These are phyloP conservation scores for Cheilosia scutellata DNA, from an alignment of 2,888 invertebrate genomes.

Conservation along the genomic window DNA sequence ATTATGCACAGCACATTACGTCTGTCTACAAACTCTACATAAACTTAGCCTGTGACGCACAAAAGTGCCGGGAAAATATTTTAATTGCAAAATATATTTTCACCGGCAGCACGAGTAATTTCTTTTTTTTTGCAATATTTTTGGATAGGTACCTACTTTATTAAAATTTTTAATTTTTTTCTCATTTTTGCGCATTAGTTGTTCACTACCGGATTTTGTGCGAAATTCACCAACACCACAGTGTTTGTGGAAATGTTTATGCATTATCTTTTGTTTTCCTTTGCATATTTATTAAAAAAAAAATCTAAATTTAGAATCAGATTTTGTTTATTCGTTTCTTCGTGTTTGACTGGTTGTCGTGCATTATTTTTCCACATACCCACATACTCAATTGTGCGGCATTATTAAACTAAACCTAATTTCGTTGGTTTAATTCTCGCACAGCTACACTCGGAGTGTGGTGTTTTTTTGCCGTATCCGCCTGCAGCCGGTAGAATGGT, in stretches of 20 bases:
- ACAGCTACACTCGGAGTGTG: neutral
- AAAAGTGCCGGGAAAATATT: too few relatives aligned
- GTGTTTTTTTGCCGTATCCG: neutral
- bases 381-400: neutral
- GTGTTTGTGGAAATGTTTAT: slow-evolving; percentile 16
- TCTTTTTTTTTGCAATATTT: neutral
- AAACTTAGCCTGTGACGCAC: too few relatives aligned
- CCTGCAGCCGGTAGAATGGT: slow-evolving; percentile 32
- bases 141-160: neutral
- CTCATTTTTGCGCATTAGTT: slow-evolving; percentile 55
- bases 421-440: slow-evolving; percentile 43
- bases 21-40: too few relatives aligned
- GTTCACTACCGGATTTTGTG: neutral
- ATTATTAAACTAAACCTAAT: slow-evolving; percentile 35
- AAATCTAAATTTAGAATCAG: slow-evolving; percentile 25
- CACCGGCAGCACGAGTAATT: slow-evolving; percentile 10
- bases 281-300: slow-evolving; percentile 2
- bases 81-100: neutral
- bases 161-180: slow-evolving; percentile 10
- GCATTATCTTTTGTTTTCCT: slow-evolving; percentile 37
- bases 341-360: neutral
- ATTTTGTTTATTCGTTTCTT: slow-evolving; percentile 10
- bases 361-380: neutral
- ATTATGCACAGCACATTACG: too few relatives aligned
- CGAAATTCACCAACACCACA: neutral